phyloP scores from a whole-genome alignment of 1,140 invertebrate genomes.

The Coboldia fuscipes region DNA sequence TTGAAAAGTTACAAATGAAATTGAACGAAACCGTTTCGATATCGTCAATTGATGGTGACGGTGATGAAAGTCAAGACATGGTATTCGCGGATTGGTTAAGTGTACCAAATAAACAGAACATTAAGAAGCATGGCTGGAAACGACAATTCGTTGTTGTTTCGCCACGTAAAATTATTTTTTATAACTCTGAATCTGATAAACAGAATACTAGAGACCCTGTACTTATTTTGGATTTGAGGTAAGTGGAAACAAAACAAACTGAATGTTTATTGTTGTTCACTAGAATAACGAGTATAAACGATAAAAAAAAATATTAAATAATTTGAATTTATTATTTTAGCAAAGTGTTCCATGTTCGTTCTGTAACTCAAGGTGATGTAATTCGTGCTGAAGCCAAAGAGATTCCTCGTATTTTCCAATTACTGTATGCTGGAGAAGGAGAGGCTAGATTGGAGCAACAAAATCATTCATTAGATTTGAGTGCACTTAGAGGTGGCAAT shows the following conservation, averaged over 20 bases:
- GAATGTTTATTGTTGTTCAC: background rate
- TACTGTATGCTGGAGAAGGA: slow-evolving; percentile 84
- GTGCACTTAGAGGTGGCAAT: slow-evolving; percentile 23
- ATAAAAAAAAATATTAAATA: background rate
- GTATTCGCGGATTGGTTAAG: slow-evolving; percentile 90
- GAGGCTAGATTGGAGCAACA: slow-evolving; percentile 73
- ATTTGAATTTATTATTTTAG: slow-evolving; percentile 28
- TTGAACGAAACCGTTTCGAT: slow-evolving; percentile 77
- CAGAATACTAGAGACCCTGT: slow-evolving; percentile 77
- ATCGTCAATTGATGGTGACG: slow-evolving; percentile 72
- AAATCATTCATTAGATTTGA: slow-evolving; percentile 21
- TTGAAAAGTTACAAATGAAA: slow-evolving; percentile 75
- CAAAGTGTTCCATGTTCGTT: slow-evolving; percentile 95
- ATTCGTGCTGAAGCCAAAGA: slow-evolving; percentile 95
- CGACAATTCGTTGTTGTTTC: slow-evolving; percentile 95
- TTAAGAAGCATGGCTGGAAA: slow-evolving; percentile 86
- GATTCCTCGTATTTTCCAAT: slow-evolving; percentile 96
- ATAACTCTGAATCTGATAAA: slow-evolving; percentile 86
- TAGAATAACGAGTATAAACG: background rate
- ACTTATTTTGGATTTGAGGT: slow-evolving; percentile 88
- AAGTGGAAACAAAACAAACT: slow-evolving; percentile 7
- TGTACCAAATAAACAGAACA: slow-evolving; percentile 89
- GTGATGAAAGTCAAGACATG: slow-evolving; percentile 50
- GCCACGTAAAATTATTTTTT: slow-evolving; percentile 93
- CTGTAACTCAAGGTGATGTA: slow-evolving; percentile 95